These are phyloP conservation scores for Drosophila lowei DNA, from an alignment of 1,140 invertebrate species.

Conservation along the genomic window DNA sequence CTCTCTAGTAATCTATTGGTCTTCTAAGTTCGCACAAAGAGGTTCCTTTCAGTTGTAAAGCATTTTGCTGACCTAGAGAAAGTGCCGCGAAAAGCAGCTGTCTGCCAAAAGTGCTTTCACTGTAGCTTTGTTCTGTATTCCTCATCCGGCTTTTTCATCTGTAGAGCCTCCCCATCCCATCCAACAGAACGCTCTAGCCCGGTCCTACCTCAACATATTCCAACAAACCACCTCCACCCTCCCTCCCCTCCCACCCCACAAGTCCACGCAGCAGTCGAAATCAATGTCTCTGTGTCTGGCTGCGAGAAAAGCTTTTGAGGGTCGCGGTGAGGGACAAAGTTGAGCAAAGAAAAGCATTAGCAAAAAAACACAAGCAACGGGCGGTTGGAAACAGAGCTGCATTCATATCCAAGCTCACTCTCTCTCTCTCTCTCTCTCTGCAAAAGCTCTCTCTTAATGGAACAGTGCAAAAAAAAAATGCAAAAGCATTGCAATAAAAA, in stretches of 20 bases:
- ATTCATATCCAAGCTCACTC: no score
- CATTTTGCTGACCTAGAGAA: no score
- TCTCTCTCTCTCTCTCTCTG: background rate
- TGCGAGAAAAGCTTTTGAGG: slow-evolving; percentile 66
- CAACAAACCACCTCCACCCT: background rate
- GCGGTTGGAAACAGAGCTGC: no score
- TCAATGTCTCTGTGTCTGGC: slow-evolving; percentile 66
- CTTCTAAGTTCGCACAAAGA: no score
- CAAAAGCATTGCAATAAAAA: slow-evolving; percentile 47
- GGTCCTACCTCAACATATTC: background rate
- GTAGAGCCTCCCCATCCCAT: no score
- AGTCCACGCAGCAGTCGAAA: slow-evolving; percentile 26
- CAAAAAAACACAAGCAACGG: slow-evolving; percentile 7
- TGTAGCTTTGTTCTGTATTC: no score
- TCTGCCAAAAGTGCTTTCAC: no score
- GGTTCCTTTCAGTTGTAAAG: no score
- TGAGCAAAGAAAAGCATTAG: slow-evolving; percentile 50
- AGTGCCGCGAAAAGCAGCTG: no score
- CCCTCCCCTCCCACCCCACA: background rate
- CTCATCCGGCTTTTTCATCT: no score
- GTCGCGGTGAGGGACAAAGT: slow-evolving; percentile 71
- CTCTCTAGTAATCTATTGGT: no score
- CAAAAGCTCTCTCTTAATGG: slow-evolving; percentile 31
- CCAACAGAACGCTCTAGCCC: background rate
- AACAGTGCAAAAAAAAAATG: slow-evolving; percentile 37